Evolutionary conservation across 2,113 vertebrate species (phyloP), one percentile per base, ranked within the genome.

Genomic region (Pyrgilauda ruficollis): DNA sequence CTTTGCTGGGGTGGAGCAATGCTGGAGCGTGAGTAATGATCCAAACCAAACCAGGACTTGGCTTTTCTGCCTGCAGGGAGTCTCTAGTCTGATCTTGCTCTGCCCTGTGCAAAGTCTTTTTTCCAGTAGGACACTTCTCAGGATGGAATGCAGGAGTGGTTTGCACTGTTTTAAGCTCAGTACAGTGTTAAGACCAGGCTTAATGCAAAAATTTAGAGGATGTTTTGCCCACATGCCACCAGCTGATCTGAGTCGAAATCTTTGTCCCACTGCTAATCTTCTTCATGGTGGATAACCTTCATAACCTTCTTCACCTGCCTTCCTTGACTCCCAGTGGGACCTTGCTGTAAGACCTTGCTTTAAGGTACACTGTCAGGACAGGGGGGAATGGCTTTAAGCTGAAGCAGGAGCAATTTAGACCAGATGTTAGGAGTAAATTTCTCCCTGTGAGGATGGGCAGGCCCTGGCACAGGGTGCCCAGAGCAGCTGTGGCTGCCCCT

Each of bases 321-420:
- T 49, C 2, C 0, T 3, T 85, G 44, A 75, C 12, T 9, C 6
- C 13, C 18, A 46, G 0, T 6, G 26, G 26, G 35, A 69, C 19
- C 47, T 37, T 3, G 2, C 28, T 89, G 39, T 43, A 67, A 35
- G 35, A 58, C 41, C 58, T 63, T 35, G 49, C 30, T 79, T 87
- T 47, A 55, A 55, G 11, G 24, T 47, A 33, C 30, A 26, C 16
- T 70, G 41, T 43, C 41, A 87, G 35, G 49, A 63, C 35, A 63
- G 24, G 11, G 44, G 49, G 66, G 24, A 47, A 47, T 70, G 41
- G 58, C 41, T 72, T 87, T 63, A 49, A 41, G 49, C 13, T 72
- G 41, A 55, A 62, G 52, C 10, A 47, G 41, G 24, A 53, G 16
- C 0, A 0, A 63, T 70, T 47, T 41, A 41, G n/a, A 55, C 35